Evolutionary conservation across 2,888 invertebrate genomes (phyloP).

Genomic region (Ceriagrion tenellum): DNA sequence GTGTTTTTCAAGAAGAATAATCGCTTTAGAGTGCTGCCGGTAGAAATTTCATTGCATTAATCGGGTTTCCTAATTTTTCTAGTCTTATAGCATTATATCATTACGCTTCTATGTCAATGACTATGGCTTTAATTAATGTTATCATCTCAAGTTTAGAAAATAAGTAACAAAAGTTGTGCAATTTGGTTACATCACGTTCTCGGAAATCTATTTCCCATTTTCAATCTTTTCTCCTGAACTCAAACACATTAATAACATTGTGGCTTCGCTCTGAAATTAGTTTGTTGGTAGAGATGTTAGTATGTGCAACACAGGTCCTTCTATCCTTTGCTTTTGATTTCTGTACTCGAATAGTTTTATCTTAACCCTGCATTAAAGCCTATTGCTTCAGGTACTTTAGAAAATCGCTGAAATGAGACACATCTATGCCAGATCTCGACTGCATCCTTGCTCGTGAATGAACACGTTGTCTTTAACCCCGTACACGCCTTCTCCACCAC

Average conservation of each 20-base stretch:
- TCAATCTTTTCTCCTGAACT: background rate
- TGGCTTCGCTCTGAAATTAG: constrained; percentile 3
- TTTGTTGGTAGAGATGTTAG: constrained; percentile 1
- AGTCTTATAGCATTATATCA: background rate
- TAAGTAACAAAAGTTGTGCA: background rate
- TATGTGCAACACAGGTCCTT: background rate
- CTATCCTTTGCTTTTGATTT: background rate
- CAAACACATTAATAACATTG: background rate
- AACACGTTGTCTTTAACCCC: constrained; percentile 30
- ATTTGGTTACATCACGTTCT: background rate
- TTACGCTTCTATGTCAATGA: background rate
- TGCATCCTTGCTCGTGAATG: constrained; percentile 25
- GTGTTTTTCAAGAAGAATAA: background rate
- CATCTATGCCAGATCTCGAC: background rate
- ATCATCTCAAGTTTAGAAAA: background rate
- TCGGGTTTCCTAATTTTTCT: background rate
- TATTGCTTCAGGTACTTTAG: constrained; percentile 18
- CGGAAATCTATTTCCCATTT: background rate
- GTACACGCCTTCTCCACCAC: background rate
- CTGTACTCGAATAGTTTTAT: constrained; percentile 17
- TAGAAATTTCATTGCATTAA: background rate
- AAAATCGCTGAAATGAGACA: background rate
- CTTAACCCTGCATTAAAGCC: constrained; percentile 25
- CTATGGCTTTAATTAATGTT: background rate
- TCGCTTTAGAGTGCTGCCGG: background rate